These are phyloP conservation scores for Liodrosophila aerea DNA, from an alignment of 2,888 invertebrate species.

Conservation along the genomic window DNA sequence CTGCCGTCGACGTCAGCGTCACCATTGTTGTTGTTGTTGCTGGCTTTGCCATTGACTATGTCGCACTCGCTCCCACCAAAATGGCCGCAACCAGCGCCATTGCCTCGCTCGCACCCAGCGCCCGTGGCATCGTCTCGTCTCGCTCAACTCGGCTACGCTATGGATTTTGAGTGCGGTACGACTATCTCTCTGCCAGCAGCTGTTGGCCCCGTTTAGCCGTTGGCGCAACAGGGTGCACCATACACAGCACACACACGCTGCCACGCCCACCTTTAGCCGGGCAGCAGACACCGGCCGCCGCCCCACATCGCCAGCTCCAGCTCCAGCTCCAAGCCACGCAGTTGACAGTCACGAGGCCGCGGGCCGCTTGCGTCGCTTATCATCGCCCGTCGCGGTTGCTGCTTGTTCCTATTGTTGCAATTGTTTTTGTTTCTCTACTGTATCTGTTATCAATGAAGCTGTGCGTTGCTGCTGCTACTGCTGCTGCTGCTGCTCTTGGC, in stretches of 20 bases:
- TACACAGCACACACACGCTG: slow-evolving; percentile 31
- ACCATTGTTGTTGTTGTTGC: slow-evolving; percentile 24
- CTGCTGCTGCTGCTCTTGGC: slow-evolving; percentile 21
- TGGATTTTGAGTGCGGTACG: slow-evolving; percentile 37
- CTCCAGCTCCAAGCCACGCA: slow-evolving; percentile 35
- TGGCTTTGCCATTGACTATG: slow-evolving; percentile 23
- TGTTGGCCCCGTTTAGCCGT: slow-evolving; percentile 14
- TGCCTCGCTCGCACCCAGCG: slow-evolving; percentile 33
- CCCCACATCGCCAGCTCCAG: slow-evolving; percentile 29
- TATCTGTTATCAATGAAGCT: slow-evolving; percentile 65
- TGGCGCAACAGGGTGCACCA: slow-evolving; percentile 69
- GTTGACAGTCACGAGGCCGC: slow-evolving; percentile 58
- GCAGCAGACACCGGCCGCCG: not conserved
- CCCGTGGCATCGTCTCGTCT: slow-evolving; percentile 15
- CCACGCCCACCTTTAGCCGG: slow-evolving; percentile 56
- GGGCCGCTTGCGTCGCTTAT: slow-evolving; percentile 59
- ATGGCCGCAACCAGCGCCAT: slow-evolving; percentile 62
- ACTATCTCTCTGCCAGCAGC: slow-evolving; percentile 36
- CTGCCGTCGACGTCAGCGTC: slow-evolving; percentile 18
- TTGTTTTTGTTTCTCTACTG: slow-evolving; percentile 20
- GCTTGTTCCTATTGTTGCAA: slow-evolving; percentile 13
- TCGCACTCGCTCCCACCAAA: slow-evolving; percentile 76
- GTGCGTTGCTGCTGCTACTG: slow-evolving; percentile 34
- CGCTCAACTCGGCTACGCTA: slow-evolving; percentile 17
- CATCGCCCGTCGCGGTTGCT: slow-evolving; percentile 55